Evolutionary conservation across 2,888 invertebrate species (phyloP).

Genomic region (Lampropteryx suffumata): DNA sequence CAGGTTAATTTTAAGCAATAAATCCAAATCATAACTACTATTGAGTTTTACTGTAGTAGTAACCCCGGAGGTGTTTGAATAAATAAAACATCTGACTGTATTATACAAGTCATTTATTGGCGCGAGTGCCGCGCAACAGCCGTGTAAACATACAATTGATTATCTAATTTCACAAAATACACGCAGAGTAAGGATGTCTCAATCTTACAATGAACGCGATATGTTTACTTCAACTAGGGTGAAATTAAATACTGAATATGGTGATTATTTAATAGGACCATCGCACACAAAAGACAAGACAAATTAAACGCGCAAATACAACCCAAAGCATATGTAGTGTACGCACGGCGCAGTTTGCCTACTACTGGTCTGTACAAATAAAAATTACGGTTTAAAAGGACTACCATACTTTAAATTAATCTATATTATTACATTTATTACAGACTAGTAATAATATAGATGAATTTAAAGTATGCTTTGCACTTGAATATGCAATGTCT

Average conservation of each 20-base stretch:
- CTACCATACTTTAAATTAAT: too few relatives aligned
- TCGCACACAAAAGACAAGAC: neutral
- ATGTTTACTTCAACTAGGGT: conserved; percentile 1
- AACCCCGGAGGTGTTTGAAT: too few relatives aligned
- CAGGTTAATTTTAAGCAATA: conserved; percentile 16
- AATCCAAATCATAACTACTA: conserved; percentile 2
- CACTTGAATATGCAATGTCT: neutral
- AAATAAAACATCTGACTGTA: conserved; percentile 21
- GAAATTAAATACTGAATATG: conserved; percentile 25
- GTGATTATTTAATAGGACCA: neutral
- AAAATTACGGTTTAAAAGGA: too few relatives aligned
- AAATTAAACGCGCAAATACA: neutral
- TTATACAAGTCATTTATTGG: conserved; percentile 55
- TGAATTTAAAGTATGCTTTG: too few relatives aligned
- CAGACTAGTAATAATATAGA: too few relatives aligned
- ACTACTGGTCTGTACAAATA: too few relatives aligned
- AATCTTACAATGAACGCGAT: conserved; percentile 6
- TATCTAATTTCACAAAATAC: neutral
- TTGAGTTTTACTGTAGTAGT: neutral
- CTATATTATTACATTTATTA: too few relatives aligned
- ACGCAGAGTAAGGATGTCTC: neutral
- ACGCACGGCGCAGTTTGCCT: too few relatives aligned
- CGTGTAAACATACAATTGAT: conserved; percentile 30
- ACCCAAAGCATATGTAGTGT: too few relatives aligned
- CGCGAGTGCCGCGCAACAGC: conserved; percentile 48